Evolutionary conservation across 1,140 invertebrate genomes (phyloP).

Genomic region (Dendrolimus punctatus): DNA sequence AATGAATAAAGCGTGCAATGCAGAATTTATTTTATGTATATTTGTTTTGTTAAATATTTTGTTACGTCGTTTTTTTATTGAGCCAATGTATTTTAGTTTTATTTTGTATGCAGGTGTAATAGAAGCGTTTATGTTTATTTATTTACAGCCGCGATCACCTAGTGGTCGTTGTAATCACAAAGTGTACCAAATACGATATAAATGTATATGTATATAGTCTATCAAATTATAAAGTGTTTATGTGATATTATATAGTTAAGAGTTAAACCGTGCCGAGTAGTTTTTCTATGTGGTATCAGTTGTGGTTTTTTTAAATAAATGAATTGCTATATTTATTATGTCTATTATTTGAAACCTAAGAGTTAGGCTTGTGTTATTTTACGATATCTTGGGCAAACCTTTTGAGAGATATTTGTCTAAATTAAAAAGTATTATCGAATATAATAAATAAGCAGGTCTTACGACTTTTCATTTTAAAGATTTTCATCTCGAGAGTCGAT

Average conservation of each 20-base stretch:
- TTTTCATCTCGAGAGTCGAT: too few species aligned
- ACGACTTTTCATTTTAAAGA: too few species aligned
- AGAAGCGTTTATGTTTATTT: slow-evolving; percentile 26
- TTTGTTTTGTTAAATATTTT: too few species aligned
- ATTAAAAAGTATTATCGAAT: too few species aligned
- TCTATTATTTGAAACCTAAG: neutral
- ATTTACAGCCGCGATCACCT: slow-evolving; percentile 34
- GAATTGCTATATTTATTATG: slow-evolving; percentile 48
- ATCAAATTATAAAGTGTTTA: slow-evolving; percentile 67
- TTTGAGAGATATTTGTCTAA: too few species aligned
- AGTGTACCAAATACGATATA: slow-evolving; percentile 42
- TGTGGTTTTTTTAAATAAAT: slow-evolving; percentile 68
- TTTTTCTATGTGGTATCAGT: slow-evolving; percentile 71
- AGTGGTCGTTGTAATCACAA: slow-evolving; percentile 35
- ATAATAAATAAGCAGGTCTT: too few species aligned
- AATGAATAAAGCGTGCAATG: too few species aligned
- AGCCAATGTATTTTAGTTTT: slow-evolving; percentile 18
- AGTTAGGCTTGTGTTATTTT: too few species aligned
- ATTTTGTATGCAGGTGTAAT: slow-evolving; percentile 7
- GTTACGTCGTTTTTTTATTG: slow-evolving; percentile 6
- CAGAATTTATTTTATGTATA: too few species aligned
- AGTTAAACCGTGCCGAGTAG: slow-evolving; percentile 70
- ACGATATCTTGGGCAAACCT: too few species aligned
- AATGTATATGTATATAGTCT: slow-evolving; percentile 59
- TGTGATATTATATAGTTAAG: slow-evolving; percentile 71